phyloP scores from a whole-genome alignment of 2,113 vertebrate species.

The Prochilodus magdalenae region DNA sequence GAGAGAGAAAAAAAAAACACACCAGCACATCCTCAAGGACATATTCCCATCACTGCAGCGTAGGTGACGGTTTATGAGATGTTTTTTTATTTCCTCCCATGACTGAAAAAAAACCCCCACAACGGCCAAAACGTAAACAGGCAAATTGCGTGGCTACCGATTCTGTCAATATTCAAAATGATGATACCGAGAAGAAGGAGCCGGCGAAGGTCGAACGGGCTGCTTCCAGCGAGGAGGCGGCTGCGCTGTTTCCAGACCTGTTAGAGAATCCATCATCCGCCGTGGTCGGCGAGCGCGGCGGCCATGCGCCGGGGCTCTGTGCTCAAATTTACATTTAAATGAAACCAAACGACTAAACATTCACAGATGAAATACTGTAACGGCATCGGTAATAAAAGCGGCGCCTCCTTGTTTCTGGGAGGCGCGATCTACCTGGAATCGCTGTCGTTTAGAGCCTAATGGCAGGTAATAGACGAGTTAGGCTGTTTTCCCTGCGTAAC shows the following conservation, averaged over 20 bases:
- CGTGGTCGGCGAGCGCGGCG: constrained; percentile 61
- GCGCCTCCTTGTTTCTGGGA: constrained; percentile 62
- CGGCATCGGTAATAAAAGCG: constrained; percentile 72
- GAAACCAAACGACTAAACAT: constrained; percentile 78
- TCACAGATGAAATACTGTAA: constrained; percentile 77
- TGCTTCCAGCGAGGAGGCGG: constrained; percentile 5
- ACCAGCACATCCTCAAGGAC: too few relatives aligned
- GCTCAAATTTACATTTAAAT: constrained; percentile 84
- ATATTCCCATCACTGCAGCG: not conserved
- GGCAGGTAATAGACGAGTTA: constrained; percentile 39
- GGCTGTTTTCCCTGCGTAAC: not conserved
- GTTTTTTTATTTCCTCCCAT: not conserved
- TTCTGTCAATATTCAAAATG: not conserved
- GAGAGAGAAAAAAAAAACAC: too few relatives aligned
- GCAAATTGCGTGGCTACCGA: not conserved
- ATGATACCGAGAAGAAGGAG: not conserved
- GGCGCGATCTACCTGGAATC: constrained; percentile 55
- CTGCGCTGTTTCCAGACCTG: constrained; percentile 58
- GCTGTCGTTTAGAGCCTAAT: constrained; percentile 59
- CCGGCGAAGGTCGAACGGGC: constrained; percentile 21
- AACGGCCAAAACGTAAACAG: not conserved
- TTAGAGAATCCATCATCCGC: constrained; percentile 73
- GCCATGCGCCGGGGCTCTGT: constrained; percentile 64
- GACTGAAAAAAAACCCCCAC: too few relatives aligned
- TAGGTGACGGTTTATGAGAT: not conserved